Conservation (phyloP, 37 sponge, comb jelly and placozoan species). For the Ephydatia muelleri region DNA sequence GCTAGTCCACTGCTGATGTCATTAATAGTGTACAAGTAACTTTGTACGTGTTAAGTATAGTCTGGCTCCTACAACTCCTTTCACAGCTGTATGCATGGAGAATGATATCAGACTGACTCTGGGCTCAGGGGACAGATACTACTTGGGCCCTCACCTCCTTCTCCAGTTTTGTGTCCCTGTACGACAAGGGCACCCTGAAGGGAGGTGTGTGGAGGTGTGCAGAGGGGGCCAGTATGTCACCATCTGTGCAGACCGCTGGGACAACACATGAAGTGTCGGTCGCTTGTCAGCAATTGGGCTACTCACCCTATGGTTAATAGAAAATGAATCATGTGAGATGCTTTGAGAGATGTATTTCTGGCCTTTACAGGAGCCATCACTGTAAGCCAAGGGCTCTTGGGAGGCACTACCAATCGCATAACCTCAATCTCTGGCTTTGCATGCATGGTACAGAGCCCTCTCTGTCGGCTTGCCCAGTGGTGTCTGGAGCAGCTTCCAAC, state of each 20-base stretch:
- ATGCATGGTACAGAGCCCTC: background rate
- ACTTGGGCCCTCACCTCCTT: background rate
- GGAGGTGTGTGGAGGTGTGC: conserved; percentile 49
- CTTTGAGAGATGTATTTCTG: background rate
- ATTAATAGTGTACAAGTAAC: too few species aligned
- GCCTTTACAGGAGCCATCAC: background rate
- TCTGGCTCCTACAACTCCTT: background rate
- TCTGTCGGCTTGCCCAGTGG: background rate
- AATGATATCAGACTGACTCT: conserved; percentile 9
- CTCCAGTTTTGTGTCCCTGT: background rate
- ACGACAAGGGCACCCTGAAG: conserved; percentile 2
- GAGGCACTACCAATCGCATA: background rate
- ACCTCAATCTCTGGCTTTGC: background rate
- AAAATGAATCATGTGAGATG: background rate
- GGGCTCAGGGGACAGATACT: background rate
- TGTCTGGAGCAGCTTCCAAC: background rate
- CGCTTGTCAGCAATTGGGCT: conserved; percentile 28
- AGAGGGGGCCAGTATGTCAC: conserved; percentile 9
- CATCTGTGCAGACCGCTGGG: conserved; percentile 29
- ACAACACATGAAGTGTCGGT: conserved; percentile 9
- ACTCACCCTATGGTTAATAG: conserved; percentile 13
- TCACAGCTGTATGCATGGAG: conserved; percentile 16
- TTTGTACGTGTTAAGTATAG: too few species aligned
- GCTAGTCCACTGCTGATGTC: too few species aligned
- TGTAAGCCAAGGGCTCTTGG: background rate